Base-by-base conservation (phyloP, 2,888 invertebrate species). In the Protonemura montana region DNA sequence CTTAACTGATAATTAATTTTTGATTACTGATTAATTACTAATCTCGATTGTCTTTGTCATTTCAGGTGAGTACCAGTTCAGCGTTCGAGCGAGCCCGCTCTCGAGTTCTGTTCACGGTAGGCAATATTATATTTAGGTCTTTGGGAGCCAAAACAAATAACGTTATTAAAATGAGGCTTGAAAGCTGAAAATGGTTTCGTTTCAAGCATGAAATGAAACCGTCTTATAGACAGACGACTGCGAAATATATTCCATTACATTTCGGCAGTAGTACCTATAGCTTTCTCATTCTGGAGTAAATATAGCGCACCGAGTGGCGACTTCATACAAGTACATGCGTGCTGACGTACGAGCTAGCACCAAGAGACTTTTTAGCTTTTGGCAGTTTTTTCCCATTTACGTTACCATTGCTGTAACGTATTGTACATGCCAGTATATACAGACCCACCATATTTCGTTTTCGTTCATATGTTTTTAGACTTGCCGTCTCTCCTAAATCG, bases 11-110 rank as follows among this genome's bases (percentile, higher is more conserved):
- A 59, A 59, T 59, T 59, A 59, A 59, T 59, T 21, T 59, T 59
- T 59, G 59, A 59, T 59, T 59, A 59, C 59, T 59, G 59, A 59
- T 59, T 59, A 59, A 59, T 59, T 59, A 59, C 59, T 59, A 59
- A 59, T 59, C 59, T 59, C 59, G 59, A 59, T 59, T 59, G 59
- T 59, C 59, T 59, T 59, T 59, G 59, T 59, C 59, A 16, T 59
- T 59, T 59, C 59, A 59, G 59, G 59, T 59, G 59, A 59, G 59
- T 59, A 59, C 59, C 59, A 59, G 59, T 59, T 59, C 59, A 16
- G 59, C 59, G 59, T 59, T 59, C 59, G 59, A 59, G 21, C 59
- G 59, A 59, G 13, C 59, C 59, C 2, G 59, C 35, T 3, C 59
- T 59, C 59, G 59, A 59, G 59, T 59, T 59, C 59, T 13, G 16